Base-by-base conservation (phyloP, 2,888 invertebrate genomes). In the Polymixis lichenea region DNA sequence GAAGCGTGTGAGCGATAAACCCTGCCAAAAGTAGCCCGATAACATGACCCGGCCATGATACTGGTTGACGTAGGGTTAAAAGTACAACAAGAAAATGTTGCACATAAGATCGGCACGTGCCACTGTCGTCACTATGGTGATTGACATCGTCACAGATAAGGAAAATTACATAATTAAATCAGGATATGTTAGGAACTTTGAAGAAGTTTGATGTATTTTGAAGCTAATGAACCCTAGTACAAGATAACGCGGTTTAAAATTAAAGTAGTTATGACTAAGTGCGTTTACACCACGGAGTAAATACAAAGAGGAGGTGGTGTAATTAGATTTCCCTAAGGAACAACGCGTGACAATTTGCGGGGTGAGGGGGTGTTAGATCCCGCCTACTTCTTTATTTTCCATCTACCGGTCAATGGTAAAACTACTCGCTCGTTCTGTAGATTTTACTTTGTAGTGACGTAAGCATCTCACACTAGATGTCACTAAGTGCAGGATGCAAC, bases 21-120 rank as follows among this genome's bases (percentile, higher is more conserved):
- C 83, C 75, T 53, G 25, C 69, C 69, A 75, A 77, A 83, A 64
- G 9, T 49, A 64, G 13, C 6, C 28, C 1, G 85, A 83, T 86
- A 86, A 70, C 65, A 78, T 66, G 72, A 46, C 60, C 58, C 55
- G 64, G n/a, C 49, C 56, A 51, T 64, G 80, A 70, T 72, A 78
- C n/a, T 19, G 79, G 58, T 61, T 84, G 78, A 80, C 80, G 78
- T 70, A 55, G 83, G 83, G 85, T 78, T 80, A 83, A 77, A 86
- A 86, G 82, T 84, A 86, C 84, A 82, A 78, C 38, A 78, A 25
- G 66, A 76, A 66, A 71, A 77, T 65, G 64, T 76, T 74, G 68
- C 73, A 68, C 76, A 75, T 77, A 79, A n/a, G 77, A 65, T 68
- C 55, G 72, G 56, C 82, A 67, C 80, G 72, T 80, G 86, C 80